These are phyloP conservation scores for Drosophila neotestacea DNA, from an alignment of 2,888 invertebrate genomes.

Conservation along the genomic window DNA sequence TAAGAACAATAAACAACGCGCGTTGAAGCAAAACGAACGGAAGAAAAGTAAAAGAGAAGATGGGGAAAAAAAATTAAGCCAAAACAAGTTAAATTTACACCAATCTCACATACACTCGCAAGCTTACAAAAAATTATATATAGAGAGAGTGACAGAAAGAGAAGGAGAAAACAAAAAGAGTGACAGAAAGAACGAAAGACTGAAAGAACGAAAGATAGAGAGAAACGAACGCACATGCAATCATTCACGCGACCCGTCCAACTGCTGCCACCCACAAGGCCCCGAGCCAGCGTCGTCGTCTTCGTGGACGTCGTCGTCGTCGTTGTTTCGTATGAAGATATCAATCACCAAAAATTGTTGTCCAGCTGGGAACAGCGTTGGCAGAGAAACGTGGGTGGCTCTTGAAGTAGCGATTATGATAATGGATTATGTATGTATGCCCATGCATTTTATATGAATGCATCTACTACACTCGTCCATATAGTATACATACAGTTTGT, in stretches of 20 bases:
- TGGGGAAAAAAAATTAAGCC: constrained; percentile 30
- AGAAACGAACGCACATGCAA: constrained; percentile 43
- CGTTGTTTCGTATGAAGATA: constrained; percentile 55
- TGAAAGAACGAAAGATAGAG: neutral
- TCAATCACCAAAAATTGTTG: constrained; percentile 65
- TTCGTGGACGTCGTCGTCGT: constrained; percentile 11
- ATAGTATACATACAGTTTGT: neutral
- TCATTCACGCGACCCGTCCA: constrained; percentile 52
- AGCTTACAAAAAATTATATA: neutral
- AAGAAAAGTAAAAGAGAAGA: constrained; percentile 22
- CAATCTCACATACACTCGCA: constrained; percentile 33
- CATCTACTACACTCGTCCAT: neutral
- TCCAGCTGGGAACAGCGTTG: constrained; percentile 12
- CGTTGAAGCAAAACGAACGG: constrained; percentile 51
- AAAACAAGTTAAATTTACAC: constrained; percentile 71
- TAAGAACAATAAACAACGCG: constrained; percentile 53
- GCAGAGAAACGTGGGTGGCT: constrained; percentile 34
- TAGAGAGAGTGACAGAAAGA: constrained; percentile 1
- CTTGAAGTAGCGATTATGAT: constrained; percentile 41
- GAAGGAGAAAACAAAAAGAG: neutral
- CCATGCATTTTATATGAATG: neutral
- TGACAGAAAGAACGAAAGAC: neutral
- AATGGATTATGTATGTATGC: constrained; percentile 12
- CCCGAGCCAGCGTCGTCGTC: constrained; percentile 30
- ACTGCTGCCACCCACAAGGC: constrained; percentile 51